These are phyloP conservation scores for Brassicogethes aeneus DNA, from an alignment of 2,888 invertebrate species.

Conservation along the genomic window DNA sequence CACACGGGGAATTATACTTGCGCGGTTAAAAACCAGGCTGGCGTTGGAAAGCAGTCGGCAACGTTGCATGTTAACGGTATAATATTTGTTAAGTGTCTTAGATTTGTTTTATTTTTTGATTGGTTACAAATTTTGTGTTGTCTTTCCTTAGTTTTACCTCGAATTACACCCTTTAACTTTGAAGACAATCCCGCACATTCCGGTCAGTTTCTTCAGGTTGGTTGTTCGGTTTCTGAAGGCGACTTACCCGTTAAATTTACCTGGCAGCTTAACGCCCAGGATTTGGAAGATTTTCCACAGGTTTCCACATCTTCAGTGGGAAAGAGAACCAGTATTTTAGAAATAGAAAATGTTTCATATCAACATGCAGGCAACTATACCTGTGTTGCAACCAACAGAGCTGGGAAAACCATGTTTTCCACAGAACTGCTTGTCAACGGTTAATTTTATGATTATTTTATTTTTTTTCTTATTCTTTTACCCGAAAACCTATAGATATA, in stretches of 20 bases:
- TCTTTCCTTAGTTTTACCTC: conserved; percentile 49
- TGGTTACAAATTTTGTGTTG: background rate
- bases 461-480: conserved; percentile 16
- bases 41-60: conserved; percentile 42
- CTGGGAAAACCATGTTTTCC: conserved; percentile 26
- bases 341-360: conserved; percentile 55
- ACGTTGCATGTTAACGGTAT: conserved; percentile 47
- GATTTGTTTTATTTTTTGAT: background rate
- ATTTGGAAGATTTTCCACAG: conserved; percentile 27
- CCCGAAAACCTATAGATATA: conserved; percentile 12
- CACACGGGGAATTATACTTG: conserved; percentile 52
- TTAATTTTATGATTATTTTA: conserved; percentile 29
- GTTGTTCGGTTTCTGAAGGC: conserved; percentile 54
- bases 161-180: conserved; percentile 56
- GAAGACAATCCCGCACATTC: conserved; percentile 53
- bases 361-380: conserved; percentile 66
- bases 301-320: conserved; percentile 29
- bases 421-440: conserved; percentile 60
- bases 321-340: conserved; percentile 47
- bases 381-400: conserved; percentile 51
- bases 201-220: conserved; percentile 53
- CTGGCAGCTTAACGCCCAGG: conserved; percentile 50
- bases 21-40: conserved; percentile 45
- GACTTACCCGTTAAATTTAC: conserved; percentile 53
- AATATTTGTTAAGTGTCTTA: conserved; percentile 3